Evolutionary conservation across 2,888 invertebrate genomes (phyloP).

Genomic region (Xestia xanthographa): DNA sequence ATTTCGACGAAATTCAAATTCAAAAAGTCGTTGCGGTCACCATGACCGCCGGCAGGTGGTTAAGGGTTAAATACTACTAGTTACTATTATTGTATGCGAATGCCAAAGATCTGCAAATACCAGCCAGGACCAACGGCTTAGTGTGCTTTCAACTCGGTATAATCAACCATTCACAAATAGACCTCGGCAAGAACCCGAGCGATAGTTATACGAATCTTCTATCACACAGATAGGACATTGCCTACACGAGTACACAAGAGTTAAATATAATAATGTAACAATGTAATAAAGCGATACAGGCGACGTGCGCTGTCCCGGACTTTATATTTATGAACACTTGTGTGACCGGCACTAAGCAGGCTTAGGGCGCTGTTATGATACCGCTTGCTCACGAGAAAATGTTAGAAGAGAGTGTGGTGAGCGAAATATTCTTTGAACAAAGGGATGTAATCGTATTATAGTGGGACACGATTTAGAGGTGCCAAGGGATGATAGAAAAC

Average conservation of each 20-base stretch:
- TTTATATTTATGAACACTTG: slow-evolving; percentile 61
- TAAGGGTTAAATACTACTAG: too few species aligned
- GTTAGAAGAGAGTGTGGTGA: slow-evolving; percentile 11
- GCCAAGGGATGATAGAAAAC: not conserved
- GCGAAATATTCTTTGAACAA: slow-evolving; percentile 42
- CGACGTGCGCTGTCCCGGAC: slow-evolving; percentile 52
- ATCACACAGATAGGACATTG: not conserved
- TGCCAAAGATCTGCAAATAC: not conserved
- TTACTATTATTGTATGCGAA: not conserved
- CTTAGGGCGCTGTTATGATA: slow-evolving; percentile 54
- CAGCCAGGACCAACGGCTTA: not conserved
- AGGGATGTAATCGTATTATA: slow-evolving; percentile 14
- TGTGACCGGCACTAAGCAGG: slow-evolving; percentile 56
- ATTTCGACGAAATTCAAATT: too few species aligned
- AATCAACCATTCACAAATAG: not conserved
- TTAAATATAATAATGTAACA: slow-evolving; percentile 50
- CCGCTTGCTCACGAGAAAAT: slow-evolving; percentile 42
- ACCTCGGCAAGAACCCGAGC: not conserved
- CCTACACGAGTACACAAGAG: slow-evolving; percentile 7
- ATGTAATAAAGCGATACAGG: slow-evolving; percentile 52
- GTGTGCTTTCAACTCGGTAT: too few species aligned
- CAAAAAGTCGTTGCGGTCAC: too few species aligned
- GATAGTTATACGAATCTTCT: not conserved
- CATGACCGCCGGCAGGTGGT: too few species aligned
- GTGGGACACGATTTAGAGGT: not conserved